Evolutionary conservation across 2,888 invertebrate species (phyloP).

Genomic region (Pasiphila rectangulata): DNA sequence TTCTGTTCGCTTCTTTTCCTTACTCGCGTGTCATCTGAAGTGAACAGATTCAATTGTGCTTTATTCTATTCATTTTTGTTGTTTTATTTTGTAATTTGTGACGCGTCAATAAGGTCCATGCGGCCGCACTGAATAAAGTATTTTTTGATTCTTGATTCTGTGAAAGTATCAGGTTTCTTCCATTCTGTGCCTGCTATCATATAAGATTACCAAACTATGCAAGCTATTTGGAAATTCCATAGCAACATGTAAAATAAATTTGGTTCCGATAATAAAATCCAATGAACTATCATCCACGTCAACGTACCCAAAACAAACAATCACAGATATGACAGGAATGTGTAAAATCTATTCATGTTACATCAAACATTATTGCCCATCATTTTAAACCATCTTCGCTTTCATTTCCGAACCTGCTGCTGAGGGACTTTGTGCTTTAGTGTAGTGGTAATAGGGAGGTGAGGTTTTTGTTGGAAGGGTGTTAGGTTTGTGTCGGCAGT

Average conservation of each 20-base stretch:
- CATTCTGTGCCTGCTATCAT: too few relatives aligned
- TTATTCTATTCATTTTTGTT: too few relatives aligned
- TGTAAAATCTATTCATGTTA: conserved; percentile 18
- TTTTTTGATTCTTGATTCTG: too few relatives aligned
- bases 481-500: conserved; percentile 32
- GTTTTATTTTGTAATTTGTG: too few relatives aligned
- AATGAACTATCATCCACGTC: conserved; percentile 6
- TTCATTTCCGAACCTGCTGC: background rate
- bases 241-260: background rate
- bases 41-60: too few relatives aligned
- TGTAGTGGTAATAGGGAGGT: background rate
- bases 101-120: too few relatives aligned
- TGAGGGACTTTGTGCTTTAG: conserved; percentile 20
- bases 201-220: too few relatives aligned
- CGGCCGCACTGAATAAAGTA: too few relatives aligned
- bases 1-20: too few relatives aligned
- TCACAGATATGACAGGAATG: conserved; percentile 21
- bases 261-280: background rate
- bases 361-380: conserved; percentile 25
- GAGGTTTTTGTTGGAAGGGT: conserved; percentile 5
- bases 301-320: conserved; percentile 17
- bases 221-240: too few relatives aligned
- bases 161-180: too few relatives aligned
- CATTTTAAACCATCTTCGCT: conserved; percentile 17
- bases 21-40: too few relatives aligned